Evolutionary conservation across 2,113 vertebrate genomes (phyloP), one percentile per base, ranked within the genome.

Genomic region (Marmota flaviventris): DNA sequence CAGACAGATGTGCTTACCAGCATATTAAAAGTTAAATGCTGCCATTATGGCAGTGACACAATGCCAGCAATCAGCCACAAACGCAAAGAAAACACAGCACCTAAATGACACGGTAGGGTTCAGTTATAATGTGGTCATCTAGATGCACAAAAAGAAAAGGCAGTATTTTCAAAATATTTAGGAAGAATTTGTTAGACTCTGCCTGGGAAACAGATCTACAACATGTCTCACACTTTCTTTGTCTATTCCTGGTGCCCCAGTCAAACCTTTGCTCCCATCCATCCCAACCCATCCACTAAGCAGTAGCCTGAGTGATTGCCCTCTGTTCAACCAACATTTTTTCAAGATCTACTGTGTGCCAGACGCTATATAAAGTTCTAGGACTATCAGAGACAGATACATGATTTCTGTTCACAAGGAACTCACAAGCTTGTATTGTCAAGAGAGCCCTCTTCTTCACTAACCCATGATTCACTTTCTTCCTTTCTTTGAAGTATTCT

Each of bases 51-150:
- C 65, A 77, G 78, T 89, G 89, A 77, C 11, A 0, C 56, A 67
- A 18, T 94, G 37, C 78, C 89, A 93, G 77, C 51, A 85, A 34
- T 85, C 95, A 93, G 83, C 92, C 69, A 75, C 96, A 93, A 77
- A 93, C 7, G 77, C 82, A 91, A 93, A 91, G 83, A 93, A 67
- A 95, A 85, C 45, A 93, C 4, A 48, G 34, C 42, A 78, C 69
- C 78, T 81, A 94, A 77, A 69, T 92, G 39, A 0, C 53, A 73
- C 0, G 1, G 24, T 42, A 53, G 48, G 58, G 3, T 42, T 88
- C 70, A 39, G 45, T 93, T 81, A 73, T 12, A 34, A 18, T 37
- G 85, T 8, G 91, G 29, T 58, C n/a, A 14, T 25, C 58, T 5
- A 2, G 8, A 73, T 89, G 92, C 82, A 73, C 22, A 61, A 18